Conservation (phyloP, 2,888 invertebrate genomes). For the Rotaria socialis region DNA sequence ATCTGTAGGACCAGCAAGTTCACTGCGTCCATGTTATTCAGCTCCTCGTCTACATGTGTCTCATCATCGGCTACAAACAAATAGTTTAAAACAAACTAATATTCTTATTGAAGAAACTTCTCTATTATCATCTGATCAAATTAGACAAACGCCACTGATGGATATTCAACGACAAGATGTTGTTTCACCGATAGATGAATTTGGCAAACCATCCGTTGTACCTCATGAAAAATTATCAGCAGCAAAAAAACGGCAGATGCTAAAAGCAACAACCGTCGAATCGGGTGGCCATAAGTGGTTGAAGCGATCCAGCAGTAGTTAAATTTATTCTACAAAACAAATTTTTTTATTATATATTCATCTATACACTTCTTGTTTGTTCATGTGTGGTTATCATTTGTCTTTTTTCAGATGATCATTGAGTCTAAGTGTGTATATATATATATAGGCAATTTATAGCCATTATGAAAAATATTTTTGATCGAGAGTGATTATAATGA, state of each 20-base stretch:
- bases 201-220: background rate
- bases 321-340: background rate
- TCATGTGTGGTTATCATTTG: background rate
- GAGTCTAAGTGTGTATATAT: background rate
- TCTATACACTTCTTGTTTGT: too few relatives aligned
- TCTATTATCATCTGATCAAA: background rate
- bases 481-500: too few relatives aligned
- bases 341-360: too few relatives aligned
- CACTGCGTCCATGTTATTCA: background rate
- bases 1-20: background rate
- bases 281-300: background rate
- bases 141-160: background rate
- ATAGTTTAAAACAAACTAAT: background rate
- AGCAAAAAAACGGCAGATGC: background rate
- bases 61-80: background rate
- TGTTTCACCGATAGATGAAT: background rate
- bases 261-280: background rate
- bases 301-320: background rate
- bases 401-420: background rate
- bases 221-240: background rate
- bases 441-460: background rate
- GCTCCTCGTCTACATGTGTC: background rate
- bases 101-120: background rate
- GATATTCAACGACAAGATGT: background rate
- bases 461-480: too few relatives aligned